Percentiles rank a stretch among this genome's conserved stretches.
Evolutionary conservation across 1,140 invertebrate genomes (phyloP).

Genomic region (Onthophagus taurus): DNA sequence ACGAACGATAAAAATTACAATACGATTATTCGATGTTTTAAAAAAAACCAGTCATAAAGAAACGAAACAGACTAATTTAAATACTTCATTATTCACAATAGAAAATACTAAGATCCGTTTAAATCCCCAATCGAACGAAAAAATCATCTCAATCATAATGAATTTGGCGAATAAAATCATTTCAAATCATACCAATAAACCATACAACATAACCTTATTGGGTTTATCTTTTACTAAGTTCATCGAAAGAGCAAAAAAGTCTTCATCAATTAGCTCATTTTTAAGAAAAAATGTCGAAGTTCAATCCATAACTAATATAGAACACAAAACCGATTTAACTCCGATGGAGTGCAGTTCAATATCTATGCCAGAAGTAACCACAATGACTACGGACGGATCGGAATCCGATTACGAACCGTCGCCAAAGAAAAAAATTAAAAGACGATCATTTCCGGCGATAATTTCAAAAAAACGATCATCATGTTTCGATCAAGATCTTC

Average conservation of each 20-base stretch:
- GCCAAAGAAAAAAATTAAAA: slow-evolving; percentile 57
- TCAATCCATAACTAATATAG: slow-evolving; percentile 55
- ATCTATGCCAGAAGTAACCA: no score
- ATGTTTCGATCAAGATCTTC: slow-evolving; percentile 39
- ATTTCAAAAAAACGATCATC: slow-evolving; percentile 40
- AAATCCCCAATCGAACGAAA: slow-evolving; percentile 47
- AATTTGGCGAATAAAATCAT: slow-evolving; percentile 64
- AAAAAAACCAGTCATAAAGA: slow-evolving; percentile 54
- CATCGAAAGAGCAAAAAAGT: slow-evolving; percentile 52
- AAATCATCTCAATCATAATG: slow-evolving; percentile 60
- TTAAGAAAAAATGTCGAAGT: slow-evolving; percentile 59
- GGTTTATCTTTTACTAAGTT: slow-evolving; percentile 73
- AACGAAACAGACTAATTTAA: slow-evolving; percentile 59
- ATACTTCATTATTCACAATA: slow-evolving; percentile 50
- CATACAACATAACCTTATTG: slow-evolving; percentile 66
- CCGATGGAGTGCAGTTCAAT: slow-evolving; percentile 24
- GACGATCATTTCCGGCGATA: slow-evolving; percentile 39
- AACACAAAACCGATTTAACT: slow-evolving; percentile 37
- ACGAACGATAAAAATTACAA: slow-evolving; percentile 58
- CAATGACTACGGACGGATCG: slow-evolving; percentile 39
- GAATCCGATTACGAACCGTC: slow-evolving; percentile 58
- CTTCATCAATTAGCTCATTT: slow-evolving; percentile 60
- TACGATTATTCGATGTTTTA: slow-evolving; percentile 56
- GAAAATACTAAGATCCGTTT: slow-evolving; percentile 43
- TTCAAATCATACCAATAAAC: slow-evolving; percentile 44